A percentile compares a stretch with the other conserved stretches of the same genome.
phyloP scores from a whole-genome alignment of 2,888 invertebrate species.

The Calameuta filiformis region DNA sequence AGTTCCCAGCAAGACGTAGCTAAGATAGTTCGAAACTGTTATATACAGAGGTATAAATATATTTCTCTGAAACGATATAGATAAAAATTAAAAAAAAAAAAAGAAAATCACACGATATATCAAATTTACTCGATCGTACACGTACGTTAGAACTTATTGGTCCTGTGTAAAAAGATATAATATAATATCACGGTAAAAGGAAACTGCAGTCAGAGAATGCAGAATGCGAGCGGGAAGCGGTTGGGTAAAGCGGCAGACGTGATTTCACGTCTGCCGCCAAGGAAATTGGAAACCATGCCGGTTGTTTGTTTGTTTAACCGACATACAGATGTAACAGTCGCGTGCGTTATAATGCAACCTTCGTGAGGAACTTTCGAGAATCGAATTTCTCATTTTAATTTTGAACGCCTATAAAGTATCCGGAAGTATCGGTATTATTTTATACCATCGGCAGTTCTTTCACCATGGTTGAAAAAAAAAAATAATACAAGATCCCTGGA shows the following conservation, averaged over 20 bases:
- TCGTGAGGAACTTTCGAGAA: background rate
- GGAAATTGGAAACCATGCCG: slow-evolving; percentile 43
- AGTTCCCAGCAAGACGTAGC: slow-evolving; percentile 19
- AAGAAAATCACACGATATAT: background rate
- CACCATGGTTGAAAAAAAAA: background rate
- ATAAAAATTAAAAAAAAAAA: background rate
- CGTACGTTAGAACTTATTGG: background rate
- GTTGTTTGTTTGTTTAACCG: slow-evolving; percentile 11
- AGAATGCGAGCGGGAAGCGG: slow-evolving; percentile 14
- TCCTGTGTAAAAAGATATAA: background rate
- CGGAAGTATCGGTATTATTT: background rate
- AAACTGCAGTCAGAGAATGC: slow-evolving; percentile 2
- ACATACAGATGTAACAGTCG: slow-evolving; percentile 6
- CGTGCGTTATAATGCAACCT: background rate
- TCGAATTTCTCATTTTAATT: background rate
- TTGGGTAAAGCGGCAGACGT: slow-evolving; percentile 26
- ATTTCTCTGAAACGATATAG: background rate
- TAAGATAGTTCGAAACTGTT: slow-evolving; percentile 2
- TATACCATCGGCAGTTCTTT: background rate
- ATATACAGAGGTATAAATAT: background rate
- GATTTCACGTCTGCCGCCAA: slow-evolving; percentile 48
- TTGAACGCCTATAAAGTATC: background rate
- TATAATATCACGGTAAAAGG: slow-evolving; percentile 17
- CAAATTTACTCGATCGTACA: background rate
- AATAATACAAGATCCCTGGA: background rate